A percentile compares a stretch with the other conserved stretches of the same genome.
These are phyloP conservation scores for Leptobrachium leishanense DNA, from an alignment of 2,113 vertebrate genomes.

Conservation along the genomic window DNA sequence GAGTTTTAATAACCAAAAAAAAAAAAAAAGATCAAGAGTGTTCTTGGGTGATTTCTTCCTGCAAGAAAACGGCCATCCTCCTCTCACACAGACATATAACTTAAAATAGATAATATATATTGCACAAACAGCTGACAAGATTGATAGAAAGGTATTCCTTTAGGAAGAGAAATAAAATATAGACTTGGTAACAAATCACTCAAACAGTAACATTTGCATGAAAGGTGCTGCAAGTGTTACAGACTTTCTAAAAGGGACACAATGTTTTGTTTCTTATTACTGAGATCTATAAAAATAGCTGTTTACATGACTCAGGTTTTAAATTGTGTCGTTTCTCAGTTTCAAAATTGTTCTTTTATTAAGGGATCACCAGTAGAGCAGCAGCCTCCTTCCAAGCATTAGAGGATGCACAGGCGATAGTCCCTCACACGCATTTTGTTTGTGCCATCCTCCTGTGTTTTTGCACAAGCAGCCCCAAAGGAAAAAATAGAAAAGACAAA, in stretches of 20 bases:
- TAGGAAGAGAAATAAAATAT: constrained; percentile 9
- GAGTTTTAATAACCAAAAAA: constrained; percentile 71
- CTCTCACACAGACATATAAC: constrained; percentile 61
- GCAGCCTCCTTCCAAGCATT: too few species aligned
- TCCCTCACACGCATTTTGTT: too few species aligned
- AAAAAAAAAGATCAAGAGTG: constrained; percentile 69
- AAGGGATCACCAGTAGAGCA: too few species aligned
- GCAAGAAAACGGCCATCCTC: constrained; percentile 68
- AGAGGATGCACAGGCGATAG: too few species aligned
- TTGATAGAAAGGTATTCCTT: constrained; percentile 60
- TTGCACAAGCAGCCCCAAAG: too few species aligned
- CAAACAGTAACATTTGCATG: neutral
- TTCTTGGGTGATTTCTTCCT: constrained; percentile 54
- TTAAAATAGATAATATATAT: constrained; percentile 80
- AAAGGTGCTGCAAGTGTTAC: neutral
- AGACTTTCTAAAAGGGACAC: neutral
- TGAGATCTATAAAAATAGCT: too few species aligned
- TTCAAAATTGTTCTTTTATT: too few species aligned
- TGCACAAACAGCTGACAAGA: constrained; percentile 74
- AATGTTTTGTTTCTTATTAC: too few species aligned
- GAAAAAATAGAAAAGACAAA: too few species aligned
- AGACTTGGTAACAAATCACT: neutral
- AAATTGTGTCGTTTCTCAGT: too few species aligned
- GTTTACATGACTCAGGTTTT: too few species aligned
- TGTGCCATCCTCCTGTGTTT: too few species aligned